Evolutionary conservation across 2,113 vertebrate species (phyloP).

Genomic region (Chrysochloris asiatica): DNA sequence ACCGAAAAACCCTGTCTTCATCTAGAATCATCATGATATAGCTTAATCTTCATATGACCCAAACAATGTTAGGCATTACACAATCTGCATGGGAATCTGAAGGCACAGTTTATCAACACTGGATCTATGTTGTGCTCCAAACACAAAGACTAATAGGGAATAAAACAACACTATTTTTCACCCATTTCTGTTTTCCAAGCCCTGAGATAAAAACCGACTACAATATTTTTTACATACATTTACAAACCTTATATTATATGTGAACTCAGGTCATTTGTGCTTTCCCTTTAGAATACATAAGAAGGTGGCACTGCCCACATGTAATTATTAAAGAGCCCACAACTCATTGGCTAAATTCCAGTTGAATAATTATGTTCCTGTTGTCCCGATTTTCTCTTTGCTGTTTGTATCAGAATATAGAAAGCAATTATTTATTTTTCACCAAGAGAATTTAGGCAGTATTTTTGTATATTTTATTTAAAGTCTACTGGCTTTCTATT

Average conservation of each 20-base stretch:
- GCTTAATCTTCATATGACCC: not conserved
- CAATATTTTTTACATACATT: slow-evolving; percentile 7
- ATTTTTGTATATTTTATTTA: not conserved
- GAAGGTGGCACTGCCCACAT: not conserved
- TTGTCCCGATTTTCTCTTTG: slow-evolving; percentile 7
- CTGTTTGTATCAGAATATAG: slow-evolving; percentile 28
- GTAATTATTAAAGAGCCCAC: not conserved
- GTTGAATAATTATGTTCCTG: slow-evolving; percentile 30
- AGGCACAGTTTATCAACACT: not conserved
- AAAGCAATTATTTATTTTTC: slow-evolving; percentile 49
- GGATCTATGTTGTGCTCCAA: not conserved
- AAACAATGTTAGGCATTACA: not conserved
- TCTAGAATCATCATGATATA: slow-evolving; percentile 2
- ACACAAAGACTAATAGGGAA: slow-evolving; percentile 15
- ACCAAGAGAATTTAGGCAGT: not conserved
- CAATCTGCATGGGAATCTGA: not conserved
- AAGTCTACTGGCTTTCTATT: not conserved
- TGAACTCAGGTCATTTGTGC: not conserved
- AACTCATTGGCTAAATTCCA: not conserved
- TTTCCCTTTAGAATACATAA: slow-evolving; percentile 39
- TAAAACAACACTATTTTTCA: not conserved
- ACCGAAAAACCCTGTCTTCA: not conserved
- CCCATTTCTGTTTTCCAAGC: slow-evolving; percentile 8
- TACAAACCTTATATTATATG: not conserved
- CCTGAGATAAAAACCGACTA: not conserved